Base-by-base conservation (phyloP, 2,888 invertebrate genomes). In the Papilio protenor region DNA sequence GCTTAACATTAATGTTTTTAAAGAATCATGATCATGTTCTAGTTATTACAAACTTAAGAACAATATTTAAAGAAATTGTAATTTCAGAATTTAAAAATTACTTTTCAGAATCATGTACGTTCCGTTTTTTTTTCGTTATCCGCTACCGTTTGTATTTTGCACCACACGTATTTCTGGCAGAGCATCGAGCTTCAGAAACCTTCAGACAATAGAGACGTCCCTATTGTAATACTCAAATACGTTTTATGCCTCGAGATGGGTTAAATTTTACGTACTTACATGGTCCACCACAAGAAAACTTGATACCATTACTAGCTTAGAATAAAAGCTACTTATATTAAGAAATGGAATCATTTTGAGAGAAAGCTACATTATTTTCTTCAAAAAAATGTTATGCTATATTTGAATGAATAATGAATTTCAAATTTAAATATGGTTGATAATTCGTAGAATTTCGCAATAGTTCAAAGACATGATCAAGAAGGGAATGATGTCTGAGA, bases 121-220 rank as follows among this genome's bases (percentile, higher is more conserved):
- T 49, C 49, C 47, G n/a, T 8, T 73, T 33, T 21, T 18, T 33
- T 55, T 12, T 16, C 18, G n/a, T 12, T 12, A 23, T 10, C n/a
- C 75, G 75, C 78, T 78, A 12, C 49, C 10, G 70, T 79, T 77
- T 81, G 1, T 85, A 2, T 79, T 83, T 89, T 91, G 79, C 0
- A 78, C 88, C 89, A 84, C 23, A 75, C 18, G 52, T 78, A 84
- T 85, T 88, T 87, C 85, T 91, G 90, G 91, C 91, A 90, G 87
- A 87, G 87, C 88, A 85, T 87, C 85, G 84, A 85, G 87, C 85
- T 86, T 85, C 84, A 85, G 85, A 84, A 87, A 86, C 87, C 88
- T 90, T 90, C 89, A 91, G 92, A 92, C 92, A 93, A 93, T 91
- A 91, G 90, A 91, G 90, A 88, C 88, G 86, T 87, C 87, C 87